Conservation (phyloP, 30 jellyfish, hydroid and myxozoan genomes). For the Chrysaora quinquecirrha region DNA sequence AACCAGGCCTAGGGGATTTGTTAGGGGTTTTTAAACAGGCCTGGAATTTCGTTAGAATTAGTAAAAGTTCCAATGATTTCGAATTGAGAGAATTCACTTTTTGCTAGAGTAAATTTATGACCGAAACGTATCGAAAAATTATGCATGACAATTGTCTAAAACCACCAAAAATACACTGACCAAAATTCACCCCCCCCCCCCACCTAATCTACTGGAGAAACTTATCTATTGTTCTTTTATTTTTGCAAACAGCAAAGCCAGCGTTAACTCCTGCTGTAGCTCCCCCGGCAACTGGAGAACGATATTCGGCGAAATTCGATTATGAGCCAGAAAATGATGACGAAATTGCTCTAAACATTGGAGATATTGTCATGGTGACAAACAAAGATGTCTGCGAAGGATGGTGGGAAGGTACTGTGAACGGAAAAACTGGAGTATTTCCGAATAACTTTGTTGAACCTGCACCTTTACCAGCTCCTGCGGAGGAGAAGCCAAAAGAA, state of each 20-base stretch:
- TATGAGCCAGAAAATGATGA: constrained; percentile 88
- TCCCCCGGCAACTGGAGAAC: constrained; percentile 32
- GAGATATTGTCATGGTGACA: constrained; percentile 74
- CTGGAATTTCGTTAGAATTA: too few species aligned
- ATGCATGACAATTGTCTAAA: too few species aligned
- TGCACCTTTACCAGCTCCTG: constrained; percentile 8
- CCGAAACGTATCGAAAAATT: too few species aligned
- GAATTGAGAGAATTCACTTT: too few species aligned
- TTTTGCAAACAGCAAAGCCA: not conserved
- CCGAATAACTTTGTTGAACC: constrained; percentile 92
- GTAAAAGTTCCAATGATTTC: too few species aligned
- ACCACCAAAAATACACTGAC: too few species aligned
- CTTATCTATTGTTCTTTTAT: too few species aligned
- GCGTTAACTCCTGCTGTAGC: not conserved
- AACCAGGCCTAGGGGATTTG: too few species aligned
- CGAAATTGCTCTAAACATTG: constrained; percentile 72
- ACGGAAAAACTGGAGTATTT: constrained; percentile 87
- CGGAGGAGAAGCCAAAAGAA: constrained; percentile 22
- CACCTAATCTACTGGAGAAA: too few species aligned
- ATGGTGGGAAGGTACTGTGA: constrained; percentile 96
- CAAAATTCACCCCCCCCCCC: too few species aligned
- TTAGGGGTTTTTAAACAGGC: too few species aligned
- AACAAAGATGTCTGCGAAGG: constrained; percentile 83
- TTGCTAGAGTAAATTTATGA: too few species aligned
- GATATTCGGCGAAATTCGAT: constrained; percentile 54